These are phyloP conservation scores for Neoitamus cyanurus DNA, from an alignment of 2,888 invertebrate species.

Conservation along the genomic window DNA sequence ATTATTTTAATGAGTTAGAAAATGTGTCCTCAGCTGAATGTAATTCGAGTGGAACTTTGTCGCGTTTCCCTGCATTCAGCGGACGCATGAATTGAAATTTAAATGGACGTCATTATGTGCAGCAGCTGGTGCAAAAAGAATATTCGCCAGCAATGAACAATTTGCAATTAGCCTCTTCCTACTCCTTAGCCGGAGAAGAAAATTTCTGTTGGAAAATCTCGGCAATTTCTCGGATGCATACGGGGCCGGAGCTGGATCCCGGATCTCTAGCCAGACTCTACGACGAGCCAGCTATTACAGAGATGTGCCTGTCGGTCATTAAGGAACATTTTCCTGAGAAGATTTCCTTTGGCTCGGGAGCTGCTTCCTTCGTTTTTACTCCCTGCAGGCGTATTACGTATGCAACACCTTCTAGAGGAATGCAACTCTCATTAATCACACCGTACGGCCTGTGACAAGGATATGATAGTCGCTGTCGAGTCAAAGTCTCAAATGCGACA, in stretches of 20 bases:
- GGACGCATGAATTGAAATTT: slow-evolving; percentile 31
- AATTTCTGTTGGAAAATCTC: neutral
- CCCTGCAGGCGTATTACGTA: neutral
- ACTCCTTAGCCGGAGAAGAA: neutral
- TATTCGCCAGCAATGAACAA: slow-evolving; percentile 9
- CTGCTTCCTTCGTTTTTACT: neutral
- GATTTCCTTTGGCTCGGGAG: neutral
- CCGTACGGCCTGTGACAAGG: neutral
- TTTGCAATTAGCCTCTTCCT: slow-evolving; percentile 16
- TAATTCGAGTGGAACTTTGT: slow-evolving; percentile 3
- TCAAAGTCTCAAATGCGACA: neutral
- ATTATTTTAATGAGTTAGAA: slow-evolving; percentile 41
- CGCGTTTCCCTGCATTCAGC: neutral
- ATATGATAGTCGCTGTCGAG: slow-evolving; percentile 2
- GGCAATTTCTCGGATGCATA: neutral
- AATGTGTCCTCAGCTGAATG: slow-evolving; percentile 6
- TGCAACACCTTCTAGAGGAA: slow-evolving; percentile 7
- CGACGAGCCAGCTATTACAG: neutral
- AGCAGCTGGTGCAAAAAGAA: neutral
- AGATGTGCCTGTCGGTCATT: slow-evolving; percentile 28
- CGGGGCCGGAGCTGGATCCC: neutral
- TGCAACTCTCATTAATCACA: slow-evolving; percentile 7
- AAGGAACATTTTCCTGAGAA: slow-evolving; percentile 26
- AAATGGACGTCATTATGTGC: slow-evolving; percentile 30
- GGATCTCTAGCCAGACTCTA: neutral